These are phyloP conservation scores for Drosophila sp. DNA, from an alignment of 1,140 invertebrate species.

Conservation along the genomic window DNA sequence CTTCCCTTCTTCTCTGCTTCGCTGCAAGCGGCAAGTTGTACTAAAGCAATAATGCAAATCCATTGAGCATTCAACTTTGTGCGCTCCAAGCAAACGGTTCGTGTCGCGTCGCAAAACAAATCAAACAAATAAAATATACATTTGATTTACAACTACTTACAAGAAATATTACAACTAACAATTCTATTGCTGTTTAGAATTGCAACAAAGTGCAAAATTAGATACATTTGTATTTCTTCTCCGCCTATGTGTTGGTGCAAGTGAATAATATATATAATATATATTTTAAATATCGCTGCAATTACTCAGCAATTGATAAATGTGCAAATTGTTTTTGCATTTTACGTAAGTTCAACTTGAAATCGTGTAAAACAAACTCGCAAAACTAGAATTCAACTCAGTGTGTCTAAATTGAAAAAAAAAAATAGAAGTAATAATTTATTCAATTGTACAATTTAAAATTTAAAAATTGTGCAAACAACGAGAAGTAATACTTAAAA, in stretches of 20 bases:
- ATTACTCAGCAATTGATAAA: constrained; percentile 37
- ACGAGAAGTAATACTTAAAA: too few species aligned
- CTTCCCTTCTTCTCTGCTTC: constrained; percentile 2
- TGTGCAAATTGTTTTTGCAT: constrained; percentile 53
- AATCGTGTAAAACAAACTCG: constrained; percentile 1
- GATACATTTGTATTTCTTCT: neutral
- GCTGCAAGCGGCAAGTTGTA: constrained; percentile 37
- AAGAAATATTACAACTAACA: neutral
- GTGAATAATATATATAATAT: constrained; percentile 28
- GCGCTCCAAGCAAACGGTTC: constrained; percentile 58
- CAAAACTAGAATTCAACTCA: neutral
- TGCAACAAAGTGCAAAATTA: constrained; percentile 3
- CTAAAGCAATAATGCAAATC: constrained; percentile 21
- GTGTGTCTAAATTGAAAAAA: neutral
- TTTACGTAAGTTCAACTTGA: constrained; percentile 60
- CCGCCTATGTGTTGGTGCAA: constrained; percentile 1
- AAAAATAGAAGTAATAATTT: neutral
- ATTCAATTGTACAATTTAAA: neutral
- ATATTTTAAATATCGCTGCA: constrained; percentile 2
- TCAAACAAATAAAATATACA: constrained; percentile 4
- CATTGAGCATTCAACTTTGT: constrained; percentile 58
- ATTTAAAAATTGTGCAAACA: too few species aligned
- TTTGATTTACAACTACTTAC: constrained; percentile 9
- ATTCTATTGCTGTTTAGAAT: neutral
- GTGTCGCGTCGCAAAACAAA: constrained; percentile 29